These are phyloP conservation scores for Vicugna pacos DNA, from an alignment of 2,113 vertebrate genomes.

Conservation along the genomic window DNA sequence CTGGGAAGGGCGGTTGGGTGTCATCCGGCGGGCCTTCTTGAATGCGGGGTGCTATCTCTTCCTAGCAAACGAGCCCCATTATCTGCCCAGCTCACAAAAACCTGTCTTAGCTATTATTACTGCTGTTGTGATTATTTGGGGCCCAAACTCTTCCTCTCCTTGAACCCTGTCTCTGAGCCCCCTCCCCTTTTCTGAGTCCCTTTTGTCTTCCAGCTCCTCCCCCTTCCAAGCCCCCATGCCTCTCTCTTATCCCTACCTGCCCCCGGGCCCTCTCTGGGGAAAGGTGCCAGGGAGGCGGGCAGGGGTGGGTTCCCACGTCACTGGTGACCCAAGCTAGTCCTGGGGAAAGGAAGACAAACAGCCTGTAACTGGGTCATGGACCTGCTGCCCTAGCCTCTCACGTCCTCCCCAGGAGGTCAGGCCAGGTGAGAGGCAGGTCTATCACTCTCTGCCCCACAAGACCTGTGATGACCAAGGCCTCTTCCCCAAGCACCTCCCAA, in stretches of 20 bases:
- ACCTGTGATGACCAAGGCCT: background rate
- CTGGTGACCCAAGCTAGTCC: conserved; percentile 75
- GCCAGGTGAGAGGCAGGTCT: background rate
- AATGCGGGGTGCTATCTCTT: background rate
- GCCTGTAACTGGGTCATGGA: conserved; percentile 61
- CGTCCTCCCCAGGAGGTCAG: background rate
- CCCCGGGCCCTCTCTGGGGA: background rate
- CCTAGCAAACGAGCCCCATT: background rate
- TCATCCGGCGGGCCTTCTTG: background rate
- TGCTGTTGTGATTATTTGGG: background rate
- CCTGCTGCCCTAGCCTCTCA: background rate
- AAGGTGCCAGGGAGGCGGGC: conserved; percentile 73
- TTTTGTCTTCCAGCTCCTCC: background rate
- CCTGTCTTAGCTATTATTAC: background rate
- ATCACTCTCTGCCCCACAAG: background rate
- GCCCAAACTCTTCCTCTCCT: background rate
- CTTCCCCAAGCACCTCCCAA: background rate
- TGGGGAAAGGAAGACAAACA: conserved; percentile 63
- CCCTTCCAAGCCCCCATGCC: background rate
- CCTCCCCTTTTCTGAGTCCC: background rate
- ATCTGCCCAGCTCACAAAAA: background rate
- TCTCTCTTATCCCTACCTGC: background rate
- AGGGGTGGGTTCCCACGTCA: conserved; percentile 71
- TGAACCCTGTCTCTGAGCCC: background rate
- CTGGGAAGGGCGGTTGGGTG: background rate